Percentiles rank a stretch among this genome's conserved stretches.
Evolutionary conservation across 2,888 invertebrate genomes (phyloP).

Genomic region (Temnothorax ravouxi): DNA sequence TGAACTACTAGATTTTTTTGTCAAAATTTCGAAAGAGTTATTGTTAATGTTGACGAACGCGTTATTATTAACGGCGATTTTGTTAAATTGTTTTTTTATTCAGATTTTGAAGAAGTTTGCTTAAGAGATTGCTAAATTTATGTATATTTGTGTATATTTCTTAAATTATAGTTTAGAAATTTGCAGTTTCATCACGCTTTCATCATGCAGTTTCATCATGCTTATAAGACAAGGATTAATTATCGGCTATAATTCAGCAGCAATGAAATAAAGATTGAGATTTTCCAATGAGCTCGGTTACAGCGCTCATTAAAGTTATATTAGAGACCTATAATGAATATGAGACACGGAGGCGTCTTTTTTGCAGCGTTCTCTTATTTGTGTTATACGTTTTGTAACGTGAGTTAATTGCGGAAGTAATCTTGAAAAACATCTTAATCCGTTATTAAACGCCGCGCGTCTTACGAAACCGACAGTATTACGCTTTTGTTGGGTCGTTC

Average conservation of each 20-base stretch:
- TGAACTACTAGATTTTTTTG: not conserved
- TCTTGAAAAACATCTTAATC: not conserved
- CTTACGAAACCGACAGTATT: not conserved
- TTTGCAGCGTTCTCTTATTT: not conserved
- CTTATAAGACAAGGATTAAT: not conserved
- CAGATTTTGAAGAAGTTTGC: not conserved
- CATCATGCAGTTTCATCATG: not conserved
- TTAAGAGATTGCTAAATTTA: not conserved
- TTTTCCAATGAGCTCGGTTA: not conserved
- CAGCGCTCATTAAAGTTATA: not conserved
- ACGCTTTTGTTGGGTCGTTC: not conserved
- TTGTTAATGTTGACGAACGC: not conserved
- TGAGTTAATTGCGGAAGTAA: not conserved
- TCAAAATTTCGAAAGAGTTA: not conserved
- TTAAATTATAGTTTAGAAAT: not conserved
- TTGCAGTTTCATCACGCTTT: not conserved
- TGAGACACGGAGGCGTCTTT: not conserved
- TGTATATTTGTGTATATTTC: not conserved
- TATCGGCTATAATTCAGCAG: too few relatives aligned
- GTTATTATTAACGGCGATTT: not conserved
- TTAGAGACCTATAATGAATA: not conserved
- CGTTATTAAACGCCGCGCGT: not conserved
- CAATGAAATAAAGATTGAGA: not conserved
- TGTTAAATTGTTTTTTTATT: not conserved
- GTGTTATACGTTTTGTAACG: not conserved